Evolutionary conservation across 2,113 vertebrate genomes (phyloP).

Genomic region (Camarhynchus parvulus): DNA sequence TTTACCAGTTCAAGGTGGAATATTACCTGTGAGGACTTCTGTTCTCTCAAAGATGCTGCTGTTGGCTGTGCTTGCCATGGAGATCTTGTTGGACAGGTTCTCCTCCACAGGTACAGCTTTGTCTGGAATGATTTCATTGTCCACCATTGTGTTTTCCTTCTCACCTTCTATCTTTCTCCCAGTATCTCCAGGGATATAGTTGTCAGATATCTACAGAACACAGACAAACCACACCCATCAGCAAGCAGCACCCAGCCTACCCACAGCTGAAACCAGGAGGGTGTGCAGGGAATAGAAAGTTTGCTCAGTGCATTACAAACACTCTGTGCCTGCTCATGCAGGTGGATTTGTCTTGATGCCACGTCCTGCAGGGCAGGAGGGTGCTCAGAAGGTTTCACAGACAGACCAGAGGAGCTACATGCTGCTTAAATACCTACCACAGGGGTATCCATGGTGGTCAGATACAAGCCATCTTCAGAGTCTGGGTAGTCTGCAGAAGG

Average conservation of each 20-base stretch:
- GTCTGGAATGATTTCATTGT: conserved; percentile 79
- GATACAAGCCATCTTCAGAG: conserved; percentile 3
- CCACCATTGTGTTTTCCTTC: conserved; percentile 50
- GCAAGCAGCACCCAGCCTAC: conserved; percentile 34
- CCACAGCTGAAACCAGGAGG: not conserved
- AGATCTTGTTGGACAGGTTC: conserved; percentile 80
- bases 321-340: not conserved
- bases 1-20: not conserved
- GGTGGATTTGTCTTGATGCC: not conserved
- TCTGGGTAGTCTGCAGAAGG: not conserved
- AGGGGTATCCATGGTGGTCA: conserved; percentile 28
- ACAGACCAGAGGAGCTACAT: not conserved
- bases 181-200: conserved; percentile 78
- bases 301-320: not conserved
- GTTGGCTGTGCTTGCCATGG: conserved; percentile 85
- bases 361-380: not conserved
- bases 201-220: conserved; percentile 66
- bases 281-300: not conserved
- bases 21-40: conserved; percentile 91
- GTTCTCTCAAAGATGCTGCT: conserved; percentile 86
- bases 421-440: conserved; percentile 38
- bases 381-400: not conserved
- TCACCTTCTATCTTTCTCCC: conserved; percentile 39
- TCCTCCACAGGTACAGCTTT: not conserved
- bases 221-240: conserved; percentile 8